Conservation (phyloP, 2,113 vertebrate genomes). For the Syngnathus scovelli region DNA sequence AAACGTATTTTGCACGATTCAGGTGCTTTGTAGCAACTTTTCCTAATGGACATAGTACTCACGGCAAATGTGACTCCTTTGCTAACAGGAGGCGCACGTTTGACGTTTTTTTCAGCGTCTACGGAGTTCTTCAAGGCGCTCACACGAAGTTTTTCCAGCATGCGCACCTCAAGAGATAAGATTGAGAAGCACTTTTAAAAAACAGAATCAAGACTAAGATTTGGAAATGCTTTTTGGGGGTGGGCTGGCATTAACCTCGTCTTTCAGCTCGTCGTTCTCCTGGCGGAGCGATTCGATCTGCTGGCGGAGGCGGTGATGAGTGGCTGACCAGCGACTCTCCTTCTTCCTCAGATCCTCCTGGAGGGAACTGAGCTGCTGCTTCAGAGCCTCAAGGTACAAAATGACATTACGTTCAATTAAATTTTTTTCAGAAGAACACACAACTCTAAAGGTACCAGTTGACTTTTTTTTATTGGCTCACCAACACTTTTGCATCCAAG, state of each 20-base stretch:
- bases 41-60: slow-evolving; percentile 14
- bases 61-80: slow-evolving; percentile 66
- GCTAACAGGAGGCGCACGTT: slow-evolving; percentile 23
- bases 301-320: slow-evolving; percentile 78
- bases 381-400: slow-evolving; percentile 70
- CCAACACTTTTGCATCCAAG: too few species aligned
- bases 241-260: slow-evolving; percentile 63
- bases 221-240: neutral
- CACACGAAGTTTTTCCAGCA: slow-evolving; percentile 84
- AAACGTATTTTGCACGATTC: neutral
- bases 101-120: slow-evolving; percentile 40
- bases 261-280: slow-evolving; percentile 79
- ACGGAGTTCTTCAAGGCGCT: slow-evolving; percentile 77
- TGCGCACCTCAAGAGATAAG: slow-evolving; percentile 55
- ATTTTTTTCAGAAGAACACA: too few species aligned
- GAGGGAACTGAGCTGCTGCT: slow-evolving; percentile 80
- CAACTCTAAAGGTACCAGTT: too few species aligned
- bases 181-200: neutral
- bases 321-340: slow-evolving; percentile 85
- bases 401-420: neutral
- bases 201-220: neutral
- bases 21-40: neutral
- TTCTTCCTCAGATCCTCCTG: slow-evolving; percentile 85
- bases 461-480: too few species aligned
- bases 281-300: slow-evolving; percentile 80